Percentiles rank a stretch among this genome's conserved stretches.
Conservation (phyloP, 1,140 invertebrate genomes). For the Drosophila suzukii region DNA sequence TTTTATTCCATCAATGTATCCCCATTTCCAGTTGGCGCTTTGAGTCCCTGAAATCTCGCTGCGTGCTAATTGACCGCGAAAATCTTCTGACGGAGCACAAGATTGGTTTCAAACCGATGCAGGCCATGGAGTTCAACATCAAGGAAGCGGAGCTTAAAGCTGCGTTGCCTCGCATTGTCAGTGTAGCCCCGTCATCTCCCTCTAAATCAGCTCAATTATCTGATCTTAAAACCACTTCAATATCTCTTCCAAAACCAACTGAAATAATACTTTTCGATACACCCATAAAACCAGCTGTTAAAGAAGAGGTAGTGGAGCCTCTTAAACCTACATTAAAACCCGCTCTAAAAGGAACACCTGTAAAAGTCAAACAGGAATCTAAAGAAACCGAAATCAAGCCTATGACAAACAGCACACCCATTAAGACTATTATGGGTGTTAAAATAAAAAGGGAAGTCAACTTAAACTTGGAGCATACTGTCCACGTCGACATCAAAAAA, state of each 20-base stretch:
- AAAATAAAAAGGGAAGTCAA: constrained; percentile 24
- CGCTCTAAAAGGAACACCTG: neutral
- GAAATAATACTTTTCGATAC: constrained; percentile 38
- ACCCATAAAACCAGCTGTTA: constrained; percentile 12
- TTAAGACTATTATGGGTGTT: constrained; percentile 4
- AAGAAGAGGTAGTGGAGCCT: neutral
- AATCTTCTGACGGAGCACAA: constrained; percentile 75
- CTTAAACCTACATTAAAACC: neutral
- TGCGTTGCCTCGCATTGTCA: constrained; percentile 67
- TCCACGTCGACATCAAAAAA: neutral
- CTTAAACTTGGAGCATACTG: neutral
- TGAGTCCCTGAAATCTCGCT: constrained; percentile 80
- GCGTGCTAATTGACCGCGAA: constrained; percentile 79
- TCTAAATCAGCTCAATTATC: neutral
- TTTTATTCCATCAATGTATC: neutral
- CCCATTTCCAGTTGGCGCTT: constrained; percentile 75
- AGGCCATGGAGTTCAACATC: constrained; percentile 74
- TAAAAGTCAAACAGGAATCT: constrained; percentile 4
- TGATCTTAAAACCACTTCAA: neutral
- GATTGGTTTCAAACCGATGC: constrained; percentile 68
- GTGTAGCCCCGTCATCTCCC: constrained; percentile 5
- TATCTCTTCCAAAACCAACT: neutral
- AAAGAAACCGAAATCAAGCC: neutral
- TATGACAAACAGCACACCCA: neutral
- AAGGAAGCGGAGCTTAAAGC: constrained; percentile 56